phyloP scores from a whole-genome alignment of 2,113 vertebrate species.

The Sarotherodon lohbergeri region DNA sequence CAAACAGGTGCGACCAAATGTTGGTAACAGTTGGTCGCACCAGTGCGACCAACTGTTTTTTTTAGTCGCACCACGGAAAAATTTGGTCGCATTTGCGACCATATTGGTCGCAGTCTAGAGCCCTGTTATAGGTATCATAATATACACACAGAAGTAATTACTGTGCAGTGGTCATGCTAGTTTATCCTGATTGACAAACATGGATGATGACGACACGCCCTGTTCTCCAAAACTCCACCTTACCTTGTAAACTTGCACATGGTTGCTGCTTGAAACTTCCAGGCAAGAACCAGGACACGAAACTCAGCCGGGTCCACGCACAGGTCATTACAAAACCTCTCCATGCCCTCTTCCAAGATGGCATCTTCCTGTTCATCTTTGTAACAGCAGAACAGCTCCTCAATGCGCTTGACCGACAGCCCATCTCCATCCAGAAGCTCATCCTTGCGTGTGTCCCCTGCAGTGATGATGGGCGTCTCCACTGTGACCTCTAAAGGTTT shows the following conservation, averaged over 20 bases:
- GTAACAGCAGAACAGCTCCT: slow-evolving; percentile 88
- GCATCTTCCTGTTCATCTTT: slow-evolving; percentile 94
- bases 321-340: slow-evolving; percentile 94
- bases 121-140: background rate
- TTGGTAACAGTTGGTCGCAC: no score
- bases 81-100: no score
- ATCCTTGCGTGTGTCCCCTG: slow-evolving; percentile 77
- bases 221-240: slow-evolving; percentile 11
- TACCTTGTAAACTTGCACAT: slow-evolving; percentile 99
- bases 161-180: background rate
- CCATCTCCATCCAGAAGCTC: slow-evolving; percentile 76
- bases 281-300: slow-evolving; percentile 93
- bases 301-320: slow-evolving; percentile 97
- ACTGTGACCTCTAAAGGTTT: slow-evolving; percentile 81
- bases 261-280: slow-evolving; percentile 99
- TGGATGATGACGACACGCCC: background rate
- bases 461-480: slow-evolving; percentile 74
- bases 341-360: slow-evolving; percentile 98
- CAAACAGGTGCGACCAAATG: no score
- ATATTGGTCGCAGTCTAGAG: no score
- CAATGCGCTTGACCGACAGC: slow-evolving; percentile 82
- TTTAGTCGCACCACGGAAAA: no score
- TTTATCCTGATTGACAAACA: background rate
- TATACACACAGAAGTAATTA: background rate
- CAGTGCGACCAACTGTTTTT: no score